Evolutionary conservation across 2,113 vertebrate species (phyloP).

Genomic region (Antennarius striatus): DNA sequence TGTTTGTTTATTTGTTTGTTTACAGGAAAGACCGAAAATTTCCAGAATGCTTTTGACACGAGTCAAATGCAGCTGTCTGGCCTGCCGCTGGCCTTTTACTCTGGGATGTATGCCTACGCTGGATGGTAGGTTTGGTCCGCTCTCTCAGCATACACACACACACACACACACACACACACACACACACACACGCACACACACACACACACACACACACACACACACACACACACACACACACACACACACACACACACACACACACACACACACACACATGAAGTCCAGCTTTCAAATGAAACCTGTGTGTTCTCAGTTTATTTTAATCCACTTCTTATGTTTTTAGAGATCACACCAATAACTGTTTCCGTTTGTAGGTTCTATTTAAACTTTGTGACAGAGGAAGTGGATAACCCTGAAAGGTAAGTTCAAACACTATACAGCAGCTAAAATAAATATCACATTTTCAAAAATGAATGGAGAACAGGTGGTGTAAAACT

Average conservation of each 20-base stretch:
- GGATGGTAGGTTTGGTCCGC: slow-evolving; percentile 90
- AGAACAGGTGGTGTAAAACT: background rate
- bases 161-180: slow-evolving; percentile 1
- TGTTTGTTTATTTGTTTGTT: slow-evolving; percentile 33
- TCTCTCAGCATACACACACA: slow-evolving; percentile 1
- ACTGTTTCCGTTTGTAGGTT: slow-evolving; percentile 82
- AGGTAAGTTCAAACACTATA: slow-evolving; percentile 78
- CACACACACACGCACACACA: slow-evolving; percentile 1
- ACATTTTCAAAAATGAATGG: too few species aligned
- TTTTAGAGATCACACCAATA: background rate
- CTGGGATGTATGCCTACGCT: slow-evolving; percentile 97
- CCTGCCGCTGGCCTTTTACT: slow-evolving; percentile 95
- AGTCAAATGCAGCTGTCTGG: slow-evolving; percentile 82
- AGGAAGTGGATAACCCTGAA: slow-evolving; percentile 94
- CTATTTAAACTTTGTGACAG: slow-evolving; percentile 97
- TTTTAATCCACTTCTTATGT: background rate
- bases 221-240: background rate
- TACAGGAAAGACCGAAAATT: slow-evolving; percentile 90
- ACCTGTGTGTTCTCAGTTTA: too few species aligned
- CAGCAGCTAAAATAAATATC: background rate
- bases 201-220: slow-evolving; percentile 3
- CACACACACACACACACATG: slow-evolving; percentile 1
- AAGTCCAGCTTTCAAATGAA: too few species aligned
- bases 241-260: slow-evolving; percentile 8
- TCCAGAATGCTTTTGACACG: slow-evolving; percentile 90